Conservation (phyloP, 2,888 invertebrate genomes). For the Cantharis rustica region DNA sequence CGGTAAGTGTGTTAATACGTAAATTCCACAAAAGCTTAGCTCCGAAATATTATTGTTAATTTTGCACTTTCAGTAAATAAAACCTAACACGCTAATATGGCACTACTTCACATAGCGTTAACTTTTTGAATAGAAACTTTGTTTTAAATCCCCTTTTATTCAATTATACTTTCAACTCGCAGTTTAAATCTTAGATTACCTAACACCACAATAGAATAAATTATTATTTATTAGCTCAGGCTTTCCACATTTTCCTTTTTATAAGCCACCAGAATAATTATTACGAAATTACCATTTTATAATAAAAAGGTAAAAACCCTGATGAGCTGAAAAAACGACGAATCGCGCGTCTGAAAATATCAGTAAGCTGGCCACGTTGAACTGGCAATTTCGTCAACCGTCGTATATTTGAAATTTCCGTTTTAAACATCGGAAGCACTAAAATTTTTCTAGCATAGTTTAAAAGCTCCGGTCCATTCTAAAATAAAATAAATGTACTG, state of each 20-base stretch:
- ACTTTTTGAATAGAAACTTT: not conserved
- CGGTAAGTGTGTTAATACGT: not conserved
- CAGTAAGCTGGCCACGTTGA: not conserved
- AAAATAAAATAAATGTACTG: not conserved
- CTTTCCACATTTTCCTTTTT: not conserved
- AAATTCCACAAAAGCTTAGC: not conserved
- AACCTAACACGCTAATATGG: not conserved
- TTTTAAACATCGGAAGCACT: not conserved
- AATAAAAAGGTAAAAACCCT: not conserved
- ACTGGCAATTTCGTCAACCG: not conserved
- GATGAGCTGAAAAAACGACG: not conserved
- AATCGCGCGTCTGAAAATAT: not conserved
- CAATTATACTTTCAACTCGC: not conserved
- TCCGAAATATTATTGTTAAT: not conserved
- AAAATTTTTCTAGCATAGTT: not conserved
- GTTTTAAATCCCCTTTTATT: not conserved
- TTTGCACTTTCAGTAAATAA: not conserved
- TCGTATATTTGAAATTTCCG: not conserved
- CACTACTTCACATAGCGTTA: not conserved
- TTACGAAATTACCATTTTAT: not conserved
- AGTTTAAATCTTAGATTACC: not conserved
- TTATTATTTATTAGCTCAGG: not conserved
- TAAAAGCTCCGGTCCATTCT: not conserved
- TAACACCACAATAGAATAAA: not conserved
- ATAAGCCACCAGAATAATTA: no score